phyloP scores from a whole-genome alignment of 2,888 invertebrate genomes.

The Pollenia labialis region DNA sequence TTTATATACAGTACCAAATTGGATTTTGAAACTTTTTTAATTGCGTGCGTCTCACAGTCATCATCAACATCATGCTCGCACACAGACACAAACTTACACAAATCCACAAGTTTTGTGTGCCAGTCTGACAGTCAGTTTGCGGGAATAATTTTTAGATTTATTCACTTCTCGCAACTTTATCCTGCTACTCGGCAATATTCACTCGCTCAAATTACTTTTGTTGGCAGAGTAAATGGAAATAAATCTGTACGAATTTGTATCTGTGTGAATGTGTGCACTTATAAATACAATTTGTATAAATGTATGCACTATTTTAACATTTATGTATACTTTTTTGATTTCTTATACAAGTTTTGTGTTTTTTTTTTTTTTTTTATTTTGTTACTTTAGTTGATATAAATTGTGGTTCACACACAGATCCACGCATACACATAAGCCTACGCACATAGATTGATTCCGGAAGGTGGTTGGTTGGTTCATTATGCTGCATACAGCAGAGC shows the following conservation, averaged over 20 bases:
- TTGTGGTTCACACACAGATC: constrained; percentile 27
- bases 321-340: constrained; percentile 44
- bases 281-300: constrained; percentile 12
- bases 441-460: constrained; percentile 19
- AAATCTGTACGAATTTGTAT: not conserved
- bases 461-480: constrained; percentile 68
- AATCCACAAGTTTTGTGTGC: constrained; percentile 67
- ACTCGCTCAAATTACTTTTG: constrained; percentile 26
- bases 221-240: constrained; percentile 38
- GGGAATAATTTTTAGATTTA: not conserved
- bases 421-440: constrained; percentile 1
- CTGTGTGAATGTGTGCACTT: not conserved
- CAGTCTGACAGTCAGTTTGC: constrained; percentile 36
- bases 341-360: not conserved
- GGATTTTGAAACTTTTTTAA: constrained; percentile 82
- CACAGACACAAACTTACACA: constrained; percentile 34
- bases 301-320: constrained; percentile 43
- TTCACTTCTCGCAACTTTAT: constrained; percentile 17
- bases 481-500: constrained; percentile 54
- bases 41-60: constrained; percentile 75
- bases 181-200: constrained; percentile 31
- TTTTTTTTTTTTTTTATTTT: constrained; percentile 34
- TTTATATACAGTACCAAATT: constrained; percentile 82
- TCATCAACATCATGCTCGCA: constrained; percentile 26
- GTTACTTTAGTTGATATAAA: constrained; percentile 68